These are phyloP conservation scores for Ceratothoa steindachneri DNA, from an alignment of 2,888 invertebrate species.

Conservation along the genomic window DNA sequence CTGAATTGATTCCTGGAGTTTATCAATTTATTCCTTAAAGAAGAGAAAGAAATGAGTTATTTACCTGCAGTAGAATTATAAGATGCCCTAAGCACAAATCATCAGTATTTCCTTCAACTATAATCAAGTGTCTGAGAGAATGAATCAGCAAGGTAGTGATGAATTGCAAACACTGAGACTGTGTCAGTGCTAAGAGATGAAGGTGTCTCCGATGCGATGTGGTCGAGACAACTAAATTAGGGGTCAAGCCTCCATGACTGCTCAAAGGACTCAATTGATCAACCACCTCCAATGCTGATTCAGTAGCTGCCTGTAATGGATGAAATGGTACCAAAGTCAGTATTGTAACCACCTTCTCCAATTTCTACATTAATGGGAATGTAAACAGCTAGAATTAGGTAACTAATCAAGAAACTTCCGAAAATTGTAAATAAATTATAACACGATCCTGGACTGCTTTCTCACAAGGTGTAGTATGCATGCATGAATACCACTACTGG, in stretches of 20 bases:
- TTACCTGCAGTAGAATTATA: conserved; percentile 37
- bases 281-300: conserved; percentile 41
- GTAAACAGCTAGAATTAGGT: no score
- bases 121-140: conserved; percentile 28
- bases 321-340: no score
- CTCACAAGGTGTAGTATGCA: no score
- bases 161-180: conserved; percentile 40
- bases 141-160: conserved; percentile 40
- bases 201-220: conserved; percentile 28
- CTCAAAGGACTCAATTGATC: conserved; percentile 18
- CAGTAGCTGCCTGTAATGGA: conserved; percentile 37
- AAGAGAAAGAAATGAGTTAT: no score
- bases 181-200: conserved; percentile 37
- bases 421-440: no score
- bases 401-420: no score
- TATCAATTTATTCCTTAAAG: no score
- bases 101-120: conserved; percentile 34
- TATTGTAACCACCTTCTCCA: no score
- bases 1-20: no score
- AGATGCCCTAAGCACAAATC: conserved; percentile 44
- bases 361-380: no score
- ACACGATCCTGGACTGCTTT: no score
- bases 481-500: no score
- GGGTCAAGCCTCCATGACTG: not conserved
- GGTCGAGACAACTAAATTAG: not conserved